Evolutionary conservation across 2,888 invertebrate species (phyloP).

Genomic region (Zonitis immaculata): DNA sequence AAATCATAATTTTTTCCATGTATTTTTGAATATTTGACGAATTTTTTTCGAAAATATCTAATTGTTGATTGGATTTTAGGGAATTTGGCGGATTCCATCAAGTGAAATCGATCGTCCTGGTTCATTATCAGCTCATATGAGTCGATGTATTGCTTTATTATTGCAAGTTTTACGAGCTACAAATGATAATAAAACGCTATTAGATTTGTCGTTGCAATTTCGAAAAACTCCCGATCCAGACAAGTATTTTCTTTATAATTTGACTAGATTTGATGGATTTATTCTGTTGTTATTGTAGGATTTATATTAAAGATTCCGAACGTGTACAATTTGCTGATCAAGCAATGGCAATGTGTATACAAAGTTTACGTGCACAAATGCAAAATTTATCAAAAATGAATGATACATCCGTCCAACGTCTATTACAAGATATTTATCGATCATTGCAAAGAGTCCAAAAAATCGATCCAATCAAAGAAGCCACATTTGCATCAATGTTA

Average conservation of each 20-base stretch:
- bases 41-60: too few species aligned
- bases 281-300: constrained; percentile 50
- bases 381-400: constrained; percentile 46
- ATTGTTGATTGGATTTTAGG: too few species aligned
- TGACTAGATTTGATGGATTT: background rate
- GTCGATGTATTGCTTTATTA: constrained; percentile 73
- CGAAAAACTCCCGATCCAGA: constrained; percentile 78
- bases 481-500: constrained; percentile 59
- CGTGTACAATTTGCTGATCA: constrained; percentile 75
- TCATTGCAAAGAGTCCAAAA: constrained; percentile 67
- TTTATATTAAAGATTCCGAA: constrained; percentile 81
- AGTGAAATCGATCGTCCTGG: constrained; percentile 90
- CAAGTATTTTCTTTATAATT: constrained; percentile 57
- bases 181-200: constrained; percentile 72
- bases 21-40: too few species aligned
- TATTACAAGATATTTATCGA: constrained; percentile 59
- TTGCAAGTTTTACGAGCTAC: constrained; percentile 76
- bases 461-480: constrained; percentile 56
- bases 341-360: constrained; percentile 69
- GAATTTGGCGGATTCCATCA: constrained; percentile 88
- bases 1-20: constrained; percentile 83
- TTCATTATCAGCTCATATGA: constrained; percentile 88
- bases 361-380: constrained; percentile 62
- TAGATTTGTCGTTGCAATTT: constrained; percentile 75
- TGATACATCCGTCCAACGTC: constrained; percentile 44